phyloP scores from a whole-genome alignment of 2,113 vertebrate species.

The Callorhinus ursinus region DNA sequence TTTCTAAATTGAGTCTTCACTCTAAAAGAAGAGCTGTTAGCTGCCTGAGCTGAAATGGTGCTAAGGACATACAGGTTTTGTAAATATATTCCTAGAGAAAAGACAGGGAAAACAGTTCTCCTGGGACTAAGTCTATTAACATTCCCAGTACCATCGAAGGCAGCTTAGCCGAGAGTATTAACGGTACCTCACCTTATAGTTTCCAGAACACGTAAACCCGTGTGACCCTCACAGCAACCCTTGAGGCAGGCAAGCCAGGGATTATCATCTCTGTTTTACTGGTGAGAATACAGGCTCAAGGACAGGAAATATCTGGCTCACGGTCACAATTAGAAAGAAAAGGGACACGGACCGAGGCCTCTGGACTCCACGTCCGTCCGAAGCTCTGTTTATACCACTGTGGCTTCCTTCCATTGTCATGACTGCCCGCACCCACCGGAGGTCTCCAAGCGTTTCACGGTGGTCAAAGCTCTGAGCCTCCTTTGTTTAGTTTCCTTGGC shows the following conservation, averaged over 20 bases:
- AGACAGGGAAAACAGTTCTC: not conserved
- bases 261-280: not conserved
- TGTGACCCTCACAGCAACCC: not conserved
- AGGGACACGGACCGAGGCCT: not conserved
- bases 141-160: not conserved
- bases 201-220: not conserved
- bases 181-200: not conserved
- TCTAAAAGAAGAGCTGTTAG: not conserved
- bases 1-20: not conserved
- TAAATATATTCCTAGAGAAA: not conserved
- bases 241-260: not conserved
- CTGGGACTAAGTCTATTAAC: not conserved
- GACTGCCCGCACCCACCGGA: fast-evolving
- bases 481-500: not conserved
- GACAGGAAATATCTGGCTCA: not conserved
- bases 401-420: not conserved
- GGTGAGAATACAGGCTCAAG: not conserved
- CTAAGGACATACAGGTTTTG: not conserved
- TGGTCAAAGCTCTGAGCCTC: not conserved
- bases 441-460: not conserved
- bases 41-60: not conserved
- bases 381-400: not conserved
- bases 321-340: not conserved
- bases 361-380: not conserved
- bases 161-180: not conserved